A percentile compares a stretch with the other conserved stretches of the same genome.
These are phyloP conservation scores for Tinea trinotella DNA, from an alignment of 2,888 invertebrate genomes.

Conservation along the genomic window DNA sequence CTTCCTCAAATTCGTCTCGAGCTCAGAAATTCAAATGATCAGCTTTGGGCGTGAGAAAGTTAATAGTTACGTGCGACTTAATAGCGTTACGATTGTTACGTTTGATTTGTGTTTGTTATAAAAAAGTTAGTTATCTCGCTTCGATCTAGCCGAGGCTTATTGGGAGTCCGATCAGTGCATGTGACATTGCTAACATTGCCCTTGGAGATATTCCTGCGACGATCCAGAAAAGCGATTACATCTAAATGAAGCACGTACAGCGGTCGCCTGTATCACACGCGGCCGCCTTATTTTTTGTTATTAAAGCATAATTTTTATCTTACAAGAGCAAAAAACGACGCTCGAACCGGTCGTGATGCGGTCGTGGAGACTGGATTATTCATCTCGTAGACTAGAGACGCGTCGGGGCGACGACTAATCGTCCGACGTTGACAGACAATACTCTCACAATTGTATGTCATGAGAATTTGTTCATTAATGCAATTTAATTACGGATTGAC, in stretches of 20 bases:
- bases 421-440: not conserved
- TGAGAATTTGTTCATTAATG: not conserved
- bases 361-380: slow-evolving; percentile 16
- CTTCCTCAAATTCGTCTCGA: slow-evolving; percentile 61
- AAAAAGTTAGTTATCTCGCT: slow-evolving; percentile 1
- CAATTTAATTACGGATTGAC: too few relatives aligned
- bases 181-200: slow-evolving; percentile 8
- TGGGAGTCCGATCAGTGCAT: not conserved
- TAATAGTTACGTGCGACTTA: slow-evolving; percentile 25
- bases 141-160: slow-evolving; percentile 1
- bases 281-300: slow-evolving; percentile 20
- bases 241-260: slow-evolving; percentile 27
- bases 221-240: slow-evolving; percentile 24
- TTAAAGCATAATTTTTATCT: slow-evolving; percentile 20
- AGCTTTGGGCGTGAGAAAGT: slow-evolving; percentile 54
- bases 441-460: not conserved
- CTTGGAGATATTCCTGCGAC: slow-evolving; percentile 16
- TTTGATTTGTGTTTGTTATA: not conserved
- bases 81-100: slow-evolving; percentile 1
- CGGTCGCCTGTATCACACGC: slow-evolving; percentile 19
- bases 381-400: slow-evolving; percentile 15
- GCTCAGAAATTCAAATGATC: slow-evolving; percentile 35
- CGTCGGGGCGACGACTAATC: not conserved
- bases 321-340: slow-evolving; percentile 18
- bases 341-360: slow-evolving; percentile 13